Conservation (phyloP, 2,797 vertebrate genomes). For the Mormyrops attenuatus region DNA sequence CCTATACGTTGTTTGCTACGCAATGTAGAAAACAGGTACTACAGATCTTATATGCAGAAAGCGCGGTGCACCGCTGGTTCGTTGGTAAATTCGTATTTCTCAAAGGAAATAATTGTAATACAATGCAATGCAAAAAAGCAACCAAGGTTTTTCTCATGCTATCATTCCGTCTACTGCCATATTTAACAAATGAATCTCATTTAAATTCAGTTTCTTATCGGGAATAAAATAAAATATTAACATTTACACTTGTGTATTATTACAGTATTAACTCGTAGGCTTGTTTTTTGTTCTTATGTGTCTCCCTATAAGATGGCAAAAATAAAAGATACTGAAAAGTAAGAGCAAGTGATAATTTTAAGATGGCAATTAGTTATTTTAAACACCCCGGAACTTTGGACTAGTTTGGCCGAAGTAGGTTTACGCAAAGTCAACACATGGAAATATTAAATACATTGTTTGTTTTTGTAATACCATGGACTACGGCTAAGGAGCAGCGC, state of each 20-base stretch:
- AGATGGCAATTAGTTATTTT: background rate
- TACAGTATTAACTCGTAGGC: background rate
- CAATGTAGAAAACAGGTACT: background rate
- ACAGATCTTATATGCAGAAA: background rate
- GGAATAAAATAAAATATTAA: background rate
- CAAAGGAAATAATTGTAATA: background rate
- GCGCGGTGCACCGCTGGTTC: background rate
- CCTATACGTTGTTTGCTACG: background rate
- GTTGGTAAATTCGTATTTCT: background rate
- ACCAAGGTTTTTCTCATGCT: background rate
- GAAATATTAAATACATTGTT: background rate
- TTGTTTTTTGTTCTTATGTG: background rate
- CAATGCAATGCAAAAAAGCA: background rate
- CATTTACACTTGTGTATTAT: background rate
- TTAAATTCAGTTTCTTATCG: background rate
- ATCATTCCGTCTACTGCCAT: background rate
- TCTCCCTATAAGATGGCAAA: background rate
- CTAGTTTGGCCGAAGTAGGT: background rate
- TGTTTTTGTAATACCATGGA: background rate
- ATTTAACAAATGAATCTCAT: background rate
- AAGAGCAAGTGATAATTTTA: background rate
- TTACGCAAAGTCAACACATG: background rate
- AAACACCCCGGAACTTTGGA: background rate
- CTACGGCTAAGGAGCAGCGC: background rate
- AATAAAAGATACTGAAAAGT: background rate